Evolutionary conservation across 2,888 invertebrate genomes (phyloP).

Genomic region (Kuschelorhynchus macadamiae): DNA sequence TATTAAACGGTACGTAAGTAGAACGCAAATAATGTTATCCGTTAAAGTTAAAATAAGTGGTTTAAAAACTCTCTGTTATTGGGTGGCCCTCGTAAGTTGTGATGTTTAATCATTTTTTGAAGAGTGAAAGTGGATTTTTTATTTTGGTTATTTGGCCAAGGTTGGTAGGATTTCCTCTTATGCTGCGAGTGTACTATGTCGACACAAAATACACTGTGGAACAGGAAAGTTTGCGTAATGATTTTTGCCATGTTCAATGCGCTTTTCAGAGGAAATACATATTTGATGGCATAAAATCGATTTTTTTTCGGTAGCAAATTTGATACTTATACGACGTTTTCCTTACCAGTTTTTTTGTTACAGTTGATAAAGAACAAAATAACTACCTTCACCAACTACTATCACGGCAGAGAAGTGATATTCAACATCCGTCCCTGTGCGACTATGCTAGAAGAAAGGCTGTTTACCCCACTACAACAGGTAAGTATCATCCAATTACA

Average conservation of each 20-base stretch:
- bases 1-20: too few relatives aligned
- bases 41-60: too few relatives aligned
- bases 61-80: too few relatives aligned
- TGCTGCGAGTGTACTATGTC: conserved; percentile 29
- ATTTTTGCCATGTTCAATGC: not conserved
- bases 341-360: conserved; percentile 60
- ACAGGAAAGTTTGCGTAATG: not conserved
- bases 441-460: conserved; percentile 69
- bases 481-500: conserved; percentile 25
- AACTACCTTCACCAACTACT: conserved; percentile 68
- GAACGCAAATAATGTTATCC: too few relatives aligned
- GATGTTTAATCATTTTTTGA: conserved; percentile 39
- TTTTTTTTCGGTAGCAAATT: too few relatives aligned
- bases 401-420: conserved; percentile 61
- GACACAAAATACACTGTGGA: conserved; percentile 28
- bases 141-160: conserved; percentile 50
- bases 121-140: conserved; percentile 49
- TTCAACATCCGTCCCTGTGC: conserved; percentile 61
- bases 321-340: too few relatives aligned
- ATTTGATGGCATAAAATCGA: too few relatives aligned
- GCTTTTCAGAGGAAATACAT: too few relatives aligned
- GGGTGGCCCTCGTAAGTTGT: conserved; percentile 6
- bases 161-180: conserved; percentile 49
- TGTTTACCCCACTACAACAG: conserved; percentile 77
- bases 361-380: conserved; percentile 80